Conservation (phyloP, 2,888 invertebrate genomes). For the Epistrophe grossulariae region DNA sequence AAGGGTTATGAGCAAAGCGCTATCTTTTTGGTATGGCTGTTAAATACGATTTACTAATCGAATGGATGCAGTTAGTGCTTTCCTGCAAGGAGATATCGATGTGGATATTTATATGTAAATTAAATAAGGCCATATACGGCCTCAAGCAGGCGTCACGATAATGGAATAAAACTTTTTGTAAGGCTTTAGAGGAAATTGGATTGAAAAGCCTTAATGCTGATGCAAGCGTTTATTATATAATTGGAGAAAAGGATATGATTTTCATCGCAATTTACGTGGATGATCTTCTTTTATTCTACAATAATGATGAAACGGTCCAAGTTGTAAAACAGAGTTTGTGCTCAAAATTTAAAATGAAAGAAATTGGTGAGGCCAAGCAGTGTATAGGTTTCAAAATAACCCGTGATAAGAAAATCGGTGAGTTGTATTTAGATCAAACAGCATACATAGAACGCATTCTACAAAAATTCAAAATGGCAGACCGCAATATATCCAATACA, state of each 20-base stretch:
- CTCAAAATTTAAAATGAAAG: too few relatives aligned
- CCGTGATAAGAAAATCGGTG: too few relatives aligned
- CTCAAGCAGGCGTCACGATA: constrained; percentile 12
- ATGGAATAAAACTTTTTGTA: constrained; percentile 25
- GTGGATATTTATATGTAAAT: constrained; percentile 10
- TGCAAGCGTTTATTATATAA: constrained; percentile 6
- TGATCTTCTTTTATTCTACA: constrained; percentile 13
- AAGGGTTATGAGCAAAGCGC: constrained; percentile 24
- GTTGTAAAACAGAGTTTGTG: background rate
- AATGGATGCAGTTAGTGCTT: constrained; percentile 30
- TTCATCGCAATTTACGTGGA: constrained; percentile 26
- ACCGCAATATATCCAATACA: too few relatives aligned
- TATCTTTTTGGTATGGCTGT: constrained; percentile 13
- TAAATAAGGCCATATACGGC: constrained; percentile 31
- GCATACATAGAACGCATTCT: too few relatives aligned
- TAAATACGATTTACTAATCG: constrained; percentile 11
- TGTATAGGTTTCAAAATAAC: too few relatives aligned
- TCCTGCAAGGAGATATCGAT: constrained; percentile 9
- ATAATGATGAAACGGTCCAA: background rate
- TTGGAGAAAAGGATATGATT: background rate
- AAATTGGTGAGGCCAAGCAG: too few relatives aligned
- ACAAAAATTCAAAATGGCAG: too few relatives aligned
- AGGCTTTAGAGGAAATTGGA: constrained; percentile 20
- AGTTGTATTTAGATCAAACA: too few relatives aligned
- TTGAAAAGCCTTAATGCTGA: background rate